Conservation (phyloP, 2,888 invertebrate species). For the Xylophagus ater region DNA sequence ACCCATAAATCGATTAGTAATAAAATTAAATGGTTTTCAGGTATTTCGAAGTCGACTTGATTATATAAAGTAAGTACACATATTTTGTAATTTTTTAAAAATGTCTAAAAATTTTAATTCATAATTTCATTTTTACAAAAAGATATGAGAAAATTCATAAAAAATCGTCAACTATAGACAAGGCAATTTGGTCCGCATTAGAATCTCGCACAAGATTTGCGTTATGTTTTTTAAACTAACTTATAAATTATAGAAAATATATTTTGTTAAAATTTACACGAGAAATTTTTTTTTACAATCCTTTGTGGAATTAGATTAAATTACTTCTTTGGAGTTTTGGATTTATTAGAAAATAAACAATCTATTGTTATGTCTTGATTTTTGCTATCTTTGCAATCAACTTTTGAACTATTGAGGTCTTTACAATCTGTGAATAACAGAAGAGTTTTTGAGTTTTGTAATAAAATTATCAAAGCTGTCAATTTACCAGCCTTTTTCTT, state of each 20-base stretch:
- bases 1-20: conserved; percentile 9
- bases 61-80: conserved; percentile 8
- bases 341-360: no score
- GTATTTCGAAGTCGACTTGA: conserved; percentile 13
- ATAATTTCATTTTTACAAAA: background rate
- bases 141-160: conserved; percentile 4
- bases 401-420: no score
- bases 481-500: no score
- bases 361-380: no score
- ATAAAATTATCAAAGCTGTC: no score
- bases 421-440: no score
- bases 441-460: no score
- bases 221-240: background rate
- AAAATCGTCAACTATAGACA: conserved; percentile 4
- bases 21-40: conserved; percentile 6
- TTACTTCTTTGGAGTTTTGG: no score
- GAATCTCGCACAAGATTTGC: conserved; percentile 11
- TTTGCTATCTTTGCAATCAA: no score
- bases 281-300: no score
- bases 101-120: background rate
- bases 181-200: conserved; percentile 8
- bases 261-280: no score
- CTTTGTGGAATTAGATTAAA: no score
- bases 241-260: background rate
- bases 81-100: background rate